Base-by-base conservation (phyloP, 2,797 vertebrate genomes). In the Graptemys geographica region DNA sequence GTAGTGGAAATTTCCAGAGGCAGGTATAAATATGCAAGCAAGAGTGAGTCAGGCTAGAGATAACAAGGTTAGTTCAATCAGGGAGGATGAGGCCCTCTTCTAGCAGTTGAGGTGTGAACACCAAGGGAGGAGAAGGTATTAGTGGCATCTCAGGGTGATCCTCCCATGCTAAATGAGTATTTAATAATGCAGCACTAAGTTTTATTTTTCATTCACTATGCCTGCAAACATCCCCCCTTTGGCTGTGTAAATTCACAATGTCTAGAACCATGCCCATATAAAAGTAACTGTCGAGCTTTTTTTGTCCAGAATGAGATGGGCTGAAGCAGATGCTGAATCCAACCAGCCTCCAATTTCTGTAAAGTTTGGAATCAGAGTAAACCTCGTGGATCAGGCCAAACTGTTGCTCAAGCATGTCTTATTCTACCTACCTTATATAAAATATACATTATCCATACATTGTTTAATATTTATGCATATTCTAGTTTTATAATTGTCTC, bases 401-500 rank as follows among this genome's bases (percentile, higher is more conserved):
- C 86, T 93, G 52, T 31, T 78, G 52, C 15, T 78, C 47, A 76
- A 44, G 57, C 57, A 44, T 83, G 92, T 84, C 78, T 93, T 33
- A 57, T 86, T 41, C 47, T 94, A 49, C 37, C 37, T 62, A 81
- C 51, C 21, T 81, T 57, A 83, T 83, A 55, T 86, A 90, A 95
- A 95, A 28, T 11, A n/a, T 85, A 80, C 1, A 0, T 84, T 86
- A 12, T 89, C 51, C 76, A 51, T 37, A 13, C 18, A 27, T 80
- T 79, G 90, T 21, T 62, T 91, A 91, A 96, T 94, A 82, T 72
- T 93, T 94, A 72, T n/a, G 18, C 53, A 49, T 18, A 13, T 55
- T 95, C 2, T 3, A 80, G 44, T 31, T 91, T 94, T n/a, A 33
- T 16, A 37, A 56, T 69, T 37, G 12, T 11, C 16, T 7, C 27